Percentiles rank a stretch among this genome's conserved stretches.
These are phyloP conservation scores for Pterobdella sp. DNA, from an alignment of 2,888 invertebrate genomes.

Conservation along the genomic window DNA sequence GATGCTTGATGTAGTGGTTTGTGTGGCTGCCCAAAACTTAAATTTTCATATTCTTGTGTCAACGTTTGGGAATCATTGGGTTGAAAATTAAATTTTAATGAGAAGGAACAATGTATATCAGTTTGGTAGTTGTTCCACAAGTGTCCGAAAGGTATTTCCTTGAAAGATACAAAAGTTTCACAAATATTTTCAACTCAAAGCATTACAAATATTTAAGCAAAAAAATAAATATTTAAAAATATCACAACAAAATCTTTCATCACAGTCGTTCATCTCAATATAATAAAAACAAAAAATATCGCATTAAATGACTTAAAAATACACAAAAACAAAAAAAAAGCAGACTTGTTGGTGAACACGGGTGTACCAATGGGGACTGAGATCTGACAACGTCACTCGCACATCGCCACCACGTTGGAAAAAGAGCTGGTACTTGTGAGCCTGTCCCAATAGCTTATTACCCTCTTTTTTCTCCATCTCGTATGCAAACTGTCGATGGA, in stretches of 20 bases:
- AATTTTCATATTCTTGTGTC: too few species aligned
- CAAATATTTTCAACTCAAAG: too few species aligned
- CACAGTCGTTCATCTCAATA: too few species aligned
- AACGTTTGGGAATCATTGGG: too few species aligned
- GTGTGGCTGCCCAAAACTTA: too few species aligned
- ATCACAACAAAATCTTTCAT: too few species aligned
- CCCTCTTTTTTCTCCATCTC: conserved; percentile 1
- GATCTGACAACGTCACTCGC: neutral
- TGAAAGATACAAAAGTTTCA: too few species aligned
- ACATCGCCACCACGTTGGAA: conserved; percentile 3
- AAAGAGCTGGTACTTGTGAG: neutral
- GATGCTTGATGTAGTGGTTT: too few species aligned
- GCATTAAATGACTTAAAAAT: neutral
- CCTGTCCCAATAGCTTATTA: neutral
- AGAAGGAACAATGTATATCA: neutral
- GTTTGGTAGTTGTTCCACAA: conserved; percentile 13
- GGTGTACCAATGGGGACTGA: neutral
- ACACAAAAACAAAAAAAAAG: neutral
- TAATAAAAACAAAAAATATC: too few species aligned
- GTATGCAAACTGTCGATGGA: neutral
- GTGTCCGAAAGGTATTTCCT: conserved; percentile 9
- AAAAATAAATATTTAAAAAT: too few species aligned
- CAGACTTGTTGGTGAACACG: neutral
- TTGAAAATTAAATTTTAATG: too few species aligned
- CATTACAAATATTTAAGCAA: too few species aligned